phyloP scores from a whole-genome alignment of 2,888 invertebrate species.

The Campoletis raptor region DNA sequence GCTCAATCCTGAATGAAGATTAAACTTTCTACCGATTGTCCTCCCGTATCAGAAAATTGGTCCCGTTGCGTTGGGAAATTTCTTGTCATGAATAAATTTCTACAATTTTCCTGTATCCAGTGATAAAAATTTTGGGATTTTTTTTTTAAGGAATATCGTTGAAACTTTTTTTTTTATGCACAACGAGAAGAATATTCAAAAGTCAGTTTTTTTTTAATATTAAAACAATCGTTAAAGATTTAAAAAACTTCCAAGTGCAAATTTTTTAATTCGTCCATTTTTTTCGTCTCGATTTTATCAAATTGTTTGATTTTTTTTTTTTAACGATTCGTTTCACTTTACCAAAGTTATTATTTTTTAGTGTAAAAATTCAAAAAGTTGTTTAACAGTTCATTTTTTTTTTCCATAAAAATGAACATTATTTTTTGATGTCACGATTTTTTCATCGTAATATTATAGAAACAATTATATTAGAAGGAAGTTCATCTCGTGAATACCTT shows the following conservation, averaged over 20 bases:
- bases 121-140: neutral
- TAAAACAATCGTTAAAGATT: neutral
- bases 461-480: neutral
- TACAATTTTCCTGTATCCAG: neutral
- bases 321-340: neutral
- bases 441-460: neutral
- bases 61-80: neutral
- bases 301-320: too few species aligned
- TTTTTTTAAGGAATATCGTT: neutral
- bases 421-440: neutral
- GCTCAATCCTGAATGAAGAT: slow-evolving; percentile 57
- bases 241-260: neutral
- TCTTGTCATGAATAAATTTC: neutral
- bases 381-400: neutral
- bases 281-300: neutral
- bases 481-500: neutral
- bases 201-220: neutral
- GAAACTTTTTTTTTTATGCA: neutral
- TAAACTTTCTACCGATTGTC: slow-evolving; percentile 48
- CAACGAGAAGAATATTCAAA: neutral
- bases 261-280: neutral
- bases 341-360: neutral
- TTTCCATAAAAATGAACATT: neutral
- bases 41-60: slow-evolving; percentile 26
- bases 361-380: neutral